A percentile compares a stretch with the other conserved stretches of the same genome.
phyloP scores from a whole-genome alignment of 2,888 invertebrate species.

The Linyphia triangularis region DNA sequence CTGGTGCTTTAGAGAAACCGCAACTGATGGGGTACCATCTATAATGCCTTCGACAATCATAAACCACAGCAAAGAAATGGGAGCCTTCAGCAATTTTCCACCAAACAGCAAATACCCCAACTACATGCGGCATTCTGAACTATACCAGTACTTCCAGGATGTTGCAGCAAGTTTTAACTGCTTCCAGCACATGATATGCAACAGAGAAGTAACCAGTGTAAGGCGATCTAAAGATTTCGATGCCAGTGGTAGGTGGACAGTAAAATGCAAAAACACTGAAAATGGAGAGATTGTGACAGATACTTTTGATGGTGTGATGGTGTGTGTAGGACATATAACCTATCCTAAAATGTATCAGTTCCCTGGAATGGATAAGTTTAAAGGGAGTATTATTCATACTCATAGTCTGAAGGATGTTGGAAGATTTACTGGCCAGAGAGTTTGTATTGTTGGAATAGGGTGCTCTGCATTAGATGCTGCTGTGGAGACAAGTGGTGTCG shows the following conservation, averaged over 20 bases:
- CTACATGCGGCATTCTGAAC: constrained; percentile 80
- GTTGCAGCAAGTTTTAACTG: constrained; percentile 74
- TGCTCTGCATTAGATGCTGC: constrained; percentile 81
- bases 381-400: constrained; percentile 77
- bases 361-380: constrained; percentile 80
- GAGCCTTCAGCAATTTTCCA: constrained; percentile 80
- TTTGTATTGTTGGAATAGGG: constrained; percentile 81
- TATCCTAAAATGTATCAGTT: constrained; percentile 80
- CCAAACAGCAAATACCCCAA: constrained; percentile 79
- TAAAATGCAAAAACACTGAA: constrained; percentile 30
- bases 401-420: constrained; percentile 76
- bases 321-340: constrained; percentile 81
- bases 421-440: constrained; percentile 78
- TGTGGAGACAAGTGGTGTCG: constrained; percentile 79
- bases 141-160: constrained; percentile 70
- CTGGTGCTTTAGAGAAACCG: constrained; percentile 4
- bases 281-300: constrained; percentile 72
- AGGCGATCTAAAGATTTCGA: constrained; percentile 41
- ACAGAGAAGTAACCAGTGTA: constrained; percentile 77
- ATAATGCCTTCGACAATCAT: constrained; percentile 79
- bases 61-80: constrained; percentile 80
- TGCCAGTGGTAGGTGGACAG: constrained; percentile 42
- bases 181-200: constrained; percentile 76
- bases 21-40: constrained; percentile 69
- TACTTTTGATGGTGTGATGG: constrained; percentile 76